Evolutionary conservation across 2,888 invertebrate genomes (phyloP).

Genomic region (Hipparchia sbordonii): DNA sequence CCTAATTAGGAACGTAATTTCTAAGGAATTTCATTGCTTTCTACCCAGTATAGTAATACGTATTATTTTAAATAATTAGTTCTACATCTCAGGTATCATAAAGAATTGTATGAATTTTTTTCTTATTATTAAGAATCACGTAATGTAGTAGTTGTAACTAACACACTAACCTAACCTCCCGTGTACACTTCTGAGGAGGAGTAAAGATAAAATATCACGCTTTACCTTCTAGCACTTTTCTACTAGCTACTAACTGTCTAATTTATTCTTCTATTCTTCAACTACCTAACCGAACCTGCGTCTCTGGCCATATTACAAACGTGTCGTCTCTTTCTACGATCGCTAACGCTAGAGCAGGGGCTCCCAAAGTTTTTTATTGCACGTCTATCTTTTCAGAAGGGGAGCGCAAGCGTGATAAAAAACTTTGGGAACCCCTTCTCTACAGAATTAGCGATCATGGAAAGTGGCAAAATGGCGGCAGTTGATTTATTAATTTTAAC

Average conservation of each 20-base stretch:
- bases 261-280: neutral
- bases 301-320: too few species aligned
- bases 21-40: neutral
- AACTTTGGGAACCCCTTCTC: too few species aligned
- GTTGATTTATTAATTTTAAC: neutral
- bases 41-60: too few species aligned
- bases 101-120: neutral
- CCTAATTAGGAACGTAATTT: neutral
- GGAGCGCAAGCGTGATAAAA: too few species aligned
- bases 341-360: too few species aligned
- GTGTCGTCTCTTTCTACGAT: too few species aligned
- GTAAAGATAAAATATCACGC: conserved; percentile 57
- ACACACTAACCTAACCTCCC: conserved; percentile 70
- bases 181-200: conserved; percentile 68
- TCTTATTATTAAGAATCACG: neutral
- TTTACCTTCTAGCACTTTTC: conserved; percentile 31
- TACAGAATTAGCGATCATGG: too few species aligned
- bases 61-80: neutral
- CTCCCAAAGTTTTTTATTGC: too few species aligned
- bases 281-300: too few species aligned
- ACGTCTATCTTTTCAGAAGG: too few species aligned
- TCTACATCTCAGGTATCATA: conserved; percentile 13
- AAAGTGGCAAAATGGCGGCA: neutral
- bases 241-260: conserved; percentile 7
- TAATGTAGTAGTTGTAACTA: conserved; percentile 53